Evolutionary conservation across 2,888 invertebrate species (phyloP).

Genomic region (Atethmia centrago): DNA sequence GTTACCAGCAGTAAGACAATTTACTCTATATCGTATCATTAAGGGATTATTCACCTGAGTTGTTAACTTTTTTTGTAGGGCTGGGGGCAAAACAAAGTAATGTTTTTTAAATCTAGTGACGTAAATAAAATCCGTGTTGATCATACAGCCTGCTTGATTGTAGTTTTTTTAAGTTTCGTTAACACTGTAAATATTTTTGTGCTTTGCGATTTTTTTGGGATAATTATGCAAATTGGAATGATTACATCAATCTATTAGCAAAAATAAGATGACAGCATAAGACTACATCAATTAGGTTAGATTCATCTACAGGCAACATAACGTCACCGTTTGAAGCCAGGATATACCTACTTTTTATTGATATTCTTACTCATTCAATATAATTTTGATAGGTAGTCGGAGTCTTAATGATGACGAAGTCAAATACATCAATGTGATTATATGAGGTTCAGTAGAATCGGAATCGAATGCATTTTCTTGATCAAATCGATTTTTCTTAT

Average conservation of each 20-base stretch:
- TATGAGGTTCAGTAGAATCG: constrained; percentile 41
- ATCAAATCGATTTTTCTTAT: constrained; percentile 42
- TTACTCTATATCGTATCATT: constrained; percentile 59
- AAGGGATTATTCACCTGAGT: constrained; percentile 54
- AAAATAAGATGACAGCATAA: constrained; percentile 40
- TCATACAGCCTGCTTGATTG: constrained; percentile 6
- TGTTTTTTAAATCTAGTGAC: constrained; percentile 12
- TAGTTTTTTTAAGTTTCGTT: constrained; percentile 8
- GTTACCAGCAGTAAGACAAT: constrained; percentile 52
- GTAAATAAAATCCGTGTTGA: not conserved
- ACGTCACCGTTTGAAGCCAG: constrained; percentile 44
- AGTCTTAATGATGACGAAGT: constrained; percentile 49
- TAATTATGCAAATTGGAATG: constrained; percentile 4
- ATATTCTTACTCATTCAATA: constrained; percentile 46
- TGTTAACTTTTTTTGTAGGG: constrained; percentile 36
- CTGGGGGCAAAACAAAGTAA: constrained; percentile 32
- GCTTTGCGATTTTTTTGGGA: constrained; percentile 3
- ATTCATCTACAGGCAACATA: constrained; percentile 32
- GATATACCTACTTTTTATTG: constrained; percentile 58
- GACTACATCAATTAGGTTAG: constrained; percentile 32
- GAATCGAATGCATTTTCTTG: constrained; percentile 33
- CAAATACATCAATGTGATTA: constrained; percentile 47
- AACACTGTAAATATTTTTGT: no score
- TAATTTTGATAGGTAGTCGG: constrained; percentile 44
- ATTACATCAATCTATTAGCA: constrained; percentile 35